Conservation (phyloP, 92 coral and sea anemone genomes). For the Heliopora coerulea region DNA sequence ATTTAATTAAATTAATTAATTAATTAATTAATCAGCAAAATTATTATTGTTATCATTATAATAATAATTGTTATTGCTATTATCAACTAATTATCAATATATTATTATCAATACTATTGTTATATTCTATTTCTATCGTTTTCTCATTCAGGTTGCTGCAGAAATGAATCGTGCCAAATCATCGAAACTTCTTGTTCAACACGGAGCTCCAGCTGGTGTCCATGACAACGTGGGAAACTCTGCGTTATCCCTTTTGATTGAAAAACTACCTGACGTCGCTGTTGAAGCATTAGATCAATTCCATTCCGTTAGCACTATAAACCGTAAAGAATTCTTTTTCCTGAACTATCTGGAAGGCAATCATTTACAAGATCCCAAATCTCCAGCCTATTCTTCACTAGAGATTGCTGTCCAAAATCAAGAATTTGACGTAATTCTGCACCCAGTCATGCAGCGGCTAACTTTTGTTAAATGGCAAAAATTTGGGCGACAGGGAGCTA, state of each 20-base stretch:
- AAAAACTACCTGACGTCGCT: constrained; percentile 73
- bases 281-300: constrained; percentile 75
- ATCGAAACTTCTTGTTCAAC: constrained; percentile 63
- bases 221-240: constrained; percentile 68
- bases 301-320: constrained; percentile 62
- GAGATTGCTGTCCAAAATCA: constrained; percentile 31
- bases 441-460: constrained; percentile 20
- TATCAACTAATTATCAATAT: no score
- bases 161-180: constrained; percentile 67
- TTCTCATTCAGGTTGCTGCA: constrained; percentile 65
- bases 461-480: constrained; percentile 6
- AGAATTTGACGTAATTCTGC: constrained; percentile 9
- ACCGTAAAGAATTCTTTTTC: constrained; percentile 65
- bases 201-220: constrained; percentile 77
- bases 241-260: constrained; percentile 58
- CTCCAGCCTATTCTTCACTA: constrained; percentile 22
- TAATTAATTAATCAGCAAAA: no score
- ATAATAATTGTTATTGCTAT: no score
- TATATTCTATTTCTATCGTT: no score
- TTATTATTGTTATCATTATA: no score
- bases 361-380: constrained; percentile 9
- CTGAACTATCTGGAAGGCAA: constrained; percentile 52
- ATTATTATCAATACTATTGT: no score
- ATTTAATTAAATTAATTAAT: no score
- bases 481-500: constrained; percentile 2